These are phyloP conservation scores for Erebia palarica DNA, from an alignment of 2,888 invertebrate genomes.

Conservation along the genomic window DNA sequence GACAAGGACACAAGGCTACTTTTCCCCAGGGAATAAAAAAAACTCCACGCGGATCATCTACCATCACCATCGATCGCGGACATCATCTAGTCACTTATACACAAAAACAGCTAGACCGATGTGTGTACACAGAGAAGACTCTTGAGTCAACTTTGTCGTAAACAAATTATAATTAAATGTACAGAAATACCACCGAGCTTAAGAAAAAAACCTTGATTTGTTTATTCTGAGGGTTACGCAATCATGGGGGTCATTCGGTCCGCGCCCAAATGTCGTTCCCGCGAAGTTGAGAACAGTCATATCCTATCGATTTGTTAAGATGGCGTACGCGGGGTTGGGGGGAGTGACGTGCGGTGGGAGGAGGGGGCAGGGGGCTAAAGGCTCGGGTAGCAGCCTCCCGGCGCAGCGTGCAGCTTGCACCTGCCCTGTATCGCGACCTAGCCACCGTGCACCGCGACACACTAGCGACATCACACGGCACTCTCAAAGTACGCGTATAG, in stretches of 20 bases:
- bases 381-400: slow-evolving; percentile 70
- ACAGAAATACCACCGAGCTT: not conserved
- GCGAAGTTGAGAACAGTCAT: slow-evolving; percentile 82
- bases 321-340: slow-evolving; percentile 71
- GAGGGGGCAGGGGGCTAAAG: slow-evolving; percentile 46
- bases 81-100: no score
- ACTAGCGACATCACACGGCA: slow-evolving; percentile 44
- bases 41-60: no score
- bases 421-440: slow-evolving; percentile 61
- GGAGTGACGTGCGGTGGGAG: slow-evolving; percentile 50
- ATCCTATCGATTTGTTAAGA: slow-evolving; percentile 84
- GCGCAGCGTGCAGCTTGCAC: slow-evolving; percentile 79
- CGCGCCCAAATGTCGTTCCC: slow-evolving; percentile 79
- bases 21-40: no score
- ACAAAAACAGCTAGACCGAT: no score
- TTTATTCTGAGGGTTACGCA: slow-evolving; percentile 57
- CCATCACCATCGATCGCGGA: no score
- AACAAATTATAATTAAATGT: not conserved
- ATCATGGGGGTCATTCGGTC: slow-evolving; percentile 76
- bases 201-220: slow-evolving; percentile 41
- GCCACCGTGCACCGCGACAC: slow-evolving; percentile 64
- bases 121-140: not conserved
- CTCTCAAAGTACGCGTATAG: slow-evolving; percentile 23
- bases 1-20: no score
- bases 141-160: not conserved